Evolutionary conservation across 2,888 invertebrate species (phyloP).

Genomic region (Terebella lapidaria): DNA sequence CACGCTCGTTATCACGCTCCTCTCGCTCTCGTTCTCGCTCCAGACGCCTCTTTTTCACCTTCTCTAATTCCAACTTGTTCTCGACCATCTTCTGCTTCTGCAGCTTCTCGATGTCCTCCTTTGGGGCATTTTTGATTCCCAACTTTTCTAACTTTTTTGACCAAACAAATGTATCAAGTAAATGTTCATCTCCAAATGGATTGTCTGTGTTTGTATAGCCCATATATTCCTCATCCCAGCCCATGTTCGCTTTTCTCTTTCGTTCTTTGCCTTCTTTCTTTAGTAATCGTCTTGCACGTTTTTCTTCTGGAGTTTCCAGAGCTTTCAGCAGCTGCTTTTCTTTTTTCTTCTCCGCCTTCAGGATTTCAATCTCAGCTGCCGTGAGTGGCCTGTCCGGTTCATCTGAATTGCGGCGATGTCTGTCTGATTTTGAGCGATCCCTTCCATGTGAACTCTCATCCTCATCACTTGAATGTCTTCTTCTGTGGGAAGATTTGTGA

Average conservation of each 20-base stretch:
- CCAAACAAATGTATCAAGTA: conserved; percentile 92
- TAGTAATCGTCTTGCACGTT: conserved; percentile 72
- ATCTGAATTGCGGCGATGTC: too few species aligned
- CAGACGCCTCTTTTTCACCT: conserved; percentile 83
- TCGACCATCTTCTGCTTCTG: conserved; percentile 85
- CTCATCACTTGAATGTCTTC: too few species aligned
- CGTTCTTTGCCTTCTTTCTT: conserved; percentile 91
- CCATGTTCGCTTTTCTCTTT: conserved; percentile 80
- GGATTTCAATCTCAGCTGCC: too few species aligned
- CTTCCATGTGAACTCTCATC: too few species aligned
- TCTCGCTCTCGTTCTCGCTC: conserved; percentile 66
- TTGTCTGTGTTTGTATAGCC: conserved; percentile 98
- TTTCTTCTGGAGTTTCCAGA: conserved; percentile 92
- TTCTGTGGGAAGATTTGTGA: too few species aligned
- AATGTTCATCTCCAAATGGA: conserved; percentile 94
- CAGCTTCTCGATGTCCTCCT: conserved; percentile 68
- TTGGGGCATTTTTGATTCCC: conserved; percentile 65
- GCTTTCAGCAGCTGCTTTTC: conserved; percentile 64
- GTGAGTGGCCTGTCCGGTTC: too few species aligned
- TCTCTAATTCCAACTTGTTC: conserved; percentile 86
- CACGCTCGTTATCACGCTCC: conserved; percentile 36
- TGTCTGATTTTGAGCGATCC: too few species aligned
- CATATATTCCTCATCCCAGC: conserved; percentile 94
- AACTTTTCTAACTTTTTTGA: conserved; percentile 90
- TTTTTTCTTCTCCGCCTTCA: too few species aligned